phyloP scores from a whole-genome alignment of 2,797 vertebrate species.

The Amblyopsis hoosieri region DNA sequence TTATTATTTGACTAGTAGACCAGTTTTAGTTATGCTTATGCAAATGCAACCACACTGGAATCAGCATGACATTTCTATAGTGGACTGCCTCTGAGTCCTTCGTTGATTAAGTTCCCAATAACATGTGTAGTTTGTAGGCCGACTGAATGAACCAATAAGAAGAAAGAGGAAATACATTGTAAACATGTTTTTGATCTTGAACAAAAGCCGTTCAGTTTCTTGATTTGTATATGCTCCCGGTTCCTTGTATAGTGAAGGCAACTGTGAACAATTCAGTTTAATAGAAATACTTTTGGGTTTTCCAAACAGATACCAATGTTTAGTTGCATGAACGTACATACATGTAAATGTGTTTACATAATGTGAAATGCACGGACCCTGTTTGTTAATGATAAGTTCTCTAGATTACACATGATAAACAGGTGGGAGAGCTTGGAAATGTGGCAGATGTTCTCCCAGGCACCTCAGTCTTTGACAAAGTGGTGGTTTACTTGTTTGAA shows the following conservation, averaged over 20 bases:
- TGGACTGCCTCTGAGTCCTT: background rate
- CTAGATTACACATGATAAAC: conserved; percentile 17
- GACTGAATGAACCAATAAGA: background rate
- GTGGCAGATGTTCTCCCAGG: conserved; percentile 31
- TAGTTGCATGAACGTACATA: background rate
- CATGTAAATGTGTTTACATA: background rate
- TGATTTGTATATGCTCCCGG: conserved; percentile 12
- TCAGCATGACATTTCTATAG: no score
- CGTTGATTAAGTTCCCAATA: background rate
- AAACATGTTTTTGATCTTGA: background rate
- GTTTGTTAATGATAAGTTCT: conserved; percentile 47
- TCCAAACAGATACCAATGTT: conserved; percentile 18
- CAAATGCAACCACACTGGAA: conserved; percentile 15
- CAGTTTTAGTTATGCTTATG: conserved; percentile 1
- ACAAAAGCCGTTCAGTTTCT: background rate
- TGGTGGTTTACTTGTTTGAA: conserved; percentile 3
- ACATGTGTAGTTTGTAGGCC: background rate
- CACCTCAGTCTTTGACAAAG: background rate
- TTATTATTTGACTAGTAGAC: background rate
- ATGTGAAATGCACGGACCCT: conserved; percentile 14
- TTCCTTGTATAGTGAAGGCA: background rate
- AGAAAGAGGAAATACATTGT: background rate
- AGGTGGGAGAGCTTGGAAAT: conserved; percentile 22
- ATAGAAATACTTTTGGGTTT: background rate
- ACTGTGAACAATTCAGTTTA: background rate